Evolutionary conservation across 2,113 vertebrate genomes (phyloP), one percentile per base, ranked within the genome.

Genomic region (zebrafish (Danio rerio)): DNA sequence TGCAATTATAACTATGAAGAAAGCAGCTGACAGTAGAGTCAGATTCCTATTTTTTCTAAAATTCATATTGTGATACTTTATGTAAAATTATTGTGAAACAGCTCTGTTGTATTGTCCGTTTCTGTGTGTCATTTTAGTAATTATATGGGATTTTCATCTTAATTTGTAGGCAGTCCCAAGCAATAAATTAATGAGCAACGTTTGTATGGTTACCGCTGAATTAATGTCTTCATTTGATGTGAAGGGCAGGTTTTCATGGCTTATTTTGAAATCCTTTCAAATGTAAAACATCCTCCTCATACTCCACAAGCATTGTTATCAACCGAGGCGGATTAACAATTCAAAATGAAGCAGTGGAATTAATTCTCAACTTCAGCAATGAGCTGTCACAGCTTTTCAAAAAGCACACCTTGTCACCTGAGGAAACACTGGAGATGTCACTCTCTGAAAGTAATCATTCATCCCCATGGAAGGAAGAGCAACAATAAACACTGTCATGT

Each of bases 201-300:
- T 73, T 68, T 65, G 50, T 68, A 21, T 42, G 62, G 31, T 66
- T 20, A n/a, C 11, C 42, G 4, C 40, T 70, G 18, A 77, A 82
- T 80, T 68, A 18, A 76, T 77, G n/a, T 58, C 31, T 55, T 55
- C 62, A 68, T 69, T 70, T 80, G 58, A 83, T 80, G 70, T 74
- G 70, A 79, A 79, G 77, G 50, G 49, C 62, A 66, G 20, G 31
- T 83, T 70, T n/a, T 56, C 62, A 72, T 72, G 55, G 50, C 71
- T 80, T 75, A 79, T 75, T 83, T 76, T 83, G 82, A 81, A 65
- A 82, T 61, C 80, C 59, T 82, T 85, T 85, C 80, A 82, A 74
- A 79, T 83, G 81, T 66, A 83, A 75, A 83, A 55, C 58, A 72
- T 66, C 70, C 21, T 40, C 52, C 21, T 62, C 42, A 59, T 43